Evolutionary conservation across 2,888 invertebrate species (phyloP).

Genomic region (Erebia ligea): DNA sequence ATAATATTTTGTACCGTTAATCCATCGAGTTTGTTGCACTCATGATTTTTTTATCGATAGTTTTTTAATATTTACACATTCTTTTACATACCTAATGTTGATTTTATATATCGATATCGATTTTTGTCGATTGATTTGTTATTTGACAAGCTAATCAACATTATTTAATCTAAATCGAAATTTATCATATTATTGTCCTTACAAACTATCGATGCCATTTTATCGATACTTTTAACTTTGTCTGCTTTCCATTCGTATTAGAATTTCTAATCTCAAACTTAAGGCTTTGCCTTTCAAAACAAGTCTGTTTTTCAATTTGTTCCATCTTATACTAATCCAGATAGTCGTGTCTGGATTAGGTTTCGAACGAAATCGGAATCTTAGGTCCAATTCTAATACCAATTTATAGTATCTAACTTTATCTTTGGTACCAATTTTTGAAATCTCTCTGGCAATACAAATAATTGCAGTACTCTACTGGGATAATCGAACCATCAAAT

Average conservation of each 20-base stretch:
- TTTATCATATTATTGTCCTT: not conserved
- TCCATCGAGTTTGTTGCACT: too few species aligned
- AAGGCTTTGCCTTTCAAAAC: conserved; percentile 7
- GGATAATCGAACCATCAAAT: too few species aligned
- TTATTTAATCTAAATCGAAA: not conserved
- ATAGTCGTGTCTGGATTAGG: not conserved
- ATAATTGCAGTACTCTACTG: too few species aligned
- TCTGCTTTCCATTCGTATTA: not conserved
- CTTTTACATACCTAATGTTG: conserved; percentile 1
- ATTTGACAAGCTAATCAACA: not conserved
- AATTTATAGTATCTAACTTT: too few species aligned
- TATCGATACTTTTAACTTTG: not conserved
- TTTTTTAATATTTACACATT: too few species aligned
- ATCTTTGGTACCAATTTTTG: too few species aligned
- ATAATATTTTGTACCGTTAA: too few species aligned
- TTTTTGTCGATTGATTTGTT: not conserved
- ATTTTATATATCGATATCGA: conserved; percentile 47
- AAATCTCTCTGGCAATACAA: too few species aligned
- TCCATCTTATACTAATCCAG: not conserved
- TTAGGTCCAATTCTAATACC: too few species aligned
- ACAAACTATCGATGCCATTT: not conserved
- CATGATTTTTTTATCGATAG: too few species aligned
- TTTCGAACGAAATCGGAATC: not conserved
- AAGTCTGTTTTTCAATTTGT: conserved; percentile 6
- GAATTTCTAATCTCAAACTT: not conserved